Percentiles rank a stretch among this genome's conserved stretches.
These are phyloP conservation scores for Amphiprion clarkii DNA, from an alignment of 2,797 vertebrate genomes.

Conservation along the genomic window DNA sequence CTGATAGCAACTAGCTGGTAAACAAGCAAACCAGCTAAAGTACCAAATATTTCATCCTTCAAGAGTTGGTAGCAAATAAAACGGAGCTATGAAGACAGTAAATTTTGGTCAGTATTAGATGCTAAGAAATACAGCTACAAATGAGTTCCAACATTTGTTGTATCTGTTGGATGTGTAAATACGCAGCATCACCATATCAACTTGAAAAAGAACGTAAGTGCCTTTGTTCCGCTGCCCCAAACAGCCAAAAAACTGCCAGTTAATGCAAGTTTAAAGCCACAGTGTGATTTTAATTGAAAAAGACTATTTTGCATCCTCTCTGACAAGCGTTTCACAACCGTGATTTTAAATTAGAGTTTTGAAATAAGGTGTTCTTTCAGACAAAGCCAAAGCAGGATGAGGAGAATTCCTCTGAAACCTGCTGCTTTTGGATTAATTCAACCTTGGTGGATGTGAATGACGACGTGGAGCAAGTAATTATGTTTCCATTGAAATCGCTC, in stretches of 20 bases:
- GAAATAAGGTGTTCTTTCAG: not conserved
- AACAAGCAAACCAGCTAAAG: not conserved
- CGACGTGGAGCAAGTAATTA: not conserved
- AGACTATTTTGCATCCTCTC: not conserved
- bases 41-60: not conserved
- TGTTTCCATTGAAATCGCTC: not conserved
- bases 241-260: not conserved
- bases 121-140: not conserved
- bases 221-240: not conserved
- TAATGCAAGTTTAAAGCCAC: not conserved
- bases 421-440: not conserved
- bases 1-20: not conserved
- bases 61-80: not conserved
- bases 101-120: too few species aligned
- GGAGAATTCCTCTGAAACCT: not conserved
- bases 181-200: not conserved
- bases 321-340: not conserved
- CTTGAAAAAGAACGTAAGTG: not conserved
- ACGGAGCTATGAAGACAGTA: too few species aligned
- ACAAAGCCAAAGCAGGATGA: conserved; percentile 1
- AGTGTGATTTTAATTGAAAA: not conserved
- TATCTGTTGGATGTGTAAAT: not conserved
- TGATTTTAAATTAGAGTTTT: not conserved
- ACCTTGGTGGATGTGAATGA: conserved; percentile 2
- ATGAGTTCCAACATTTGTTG: not conserved